These are phyloP conservation scores for Drosophila nr. medialis DNA, from an alignment of 2,888 invertebrate species.

Conservation along the genomic window DNA sequence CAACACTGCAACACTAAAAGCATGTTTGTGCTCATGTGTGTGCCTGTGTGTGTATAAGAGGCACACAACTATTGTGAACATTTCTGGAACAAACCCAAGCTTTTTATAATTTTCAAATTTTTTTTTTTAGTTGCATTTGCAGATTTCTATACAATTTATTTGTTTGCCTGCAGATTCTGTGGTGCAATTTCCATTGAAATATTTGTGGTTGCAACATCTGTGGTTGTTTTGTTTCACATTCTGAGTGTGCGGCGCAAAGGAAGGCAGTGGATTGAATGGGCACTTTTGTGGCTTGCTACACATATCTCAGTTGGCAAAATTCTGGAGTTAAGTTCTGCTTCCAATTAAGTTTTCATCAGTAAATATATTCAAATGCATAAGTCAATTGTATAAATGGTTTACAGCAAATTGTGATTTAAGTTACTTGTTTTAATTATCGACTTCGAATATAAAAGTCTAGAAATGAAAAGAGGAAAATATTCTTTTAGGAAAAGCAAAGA, in stretches of 20 bases:
- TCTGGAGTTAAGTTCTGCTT: slow-evolving; percentile 1
- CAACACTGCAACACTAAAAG: slow-evolving; percentile 10
- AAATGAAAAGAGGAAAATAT: no score
- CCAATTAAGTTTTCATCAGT: slow-evolving; percentile 4
- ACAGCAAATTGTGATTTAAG: no score
- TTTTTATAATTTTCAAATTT: neutral
- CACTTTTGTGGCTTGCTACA: slow-evolving; percentile 3
- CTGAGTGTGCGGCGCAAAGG: neutral
- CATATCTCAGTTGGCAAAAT: slow-evolving; percentile 2
- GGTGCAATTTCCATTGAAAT: slow-evolving; percentile 45
- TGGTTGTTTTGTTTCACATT: slow-evolving; percentile 24
- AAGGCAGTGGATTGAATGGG: neutral
- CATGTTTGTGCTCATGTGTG: neutral
- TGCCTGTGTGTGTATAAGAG: neutral
- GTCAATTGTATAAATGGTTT: no score
- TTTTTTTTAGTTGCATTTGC: slow-evolving; percentile 34
- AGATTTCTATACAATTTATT: slow-evolving; percentile 45
- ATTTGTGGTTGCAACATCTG: slow-evolving; percentile 43
- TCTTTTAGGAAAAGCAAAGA: no score
- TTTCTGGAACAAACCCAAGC: slow-evolving; percentile 27
- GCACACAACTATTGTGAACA: slow-evolving; percentile 25
- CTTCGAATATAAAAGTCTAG: no score
- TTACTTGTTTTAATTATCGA: neutral
- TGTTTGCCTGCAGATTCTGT: slow-evolving; percentile 44
- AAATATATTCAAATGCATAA: neutral